These are phyloP conservation scores for Oligia strigilis DNA, from an alignment of 2,888 invertebrate species.

Conservation along the genomic window DNA sequence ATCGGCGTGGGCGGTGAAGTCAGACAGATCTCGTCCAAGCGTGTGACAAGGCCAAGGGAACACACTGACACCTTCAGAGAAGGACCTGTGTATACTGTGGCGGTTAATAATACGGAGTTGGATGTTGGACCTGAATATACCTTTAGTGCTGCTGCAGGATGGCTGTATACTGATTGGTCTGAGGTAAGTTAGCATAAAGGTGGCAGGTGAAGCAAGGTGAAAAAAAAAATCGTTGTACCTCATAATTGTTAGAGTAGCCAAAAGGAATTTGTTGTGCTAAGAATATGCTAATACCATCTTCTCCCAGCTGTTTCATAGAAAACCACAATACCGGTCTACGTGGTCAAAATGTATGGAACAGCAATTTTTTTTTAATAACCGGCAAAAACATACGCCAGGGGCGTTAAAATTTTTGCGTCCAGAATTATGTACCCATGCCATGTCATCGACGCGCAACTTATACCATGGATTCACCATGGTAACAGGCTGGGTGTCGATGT, in stretches of 20 bases:
- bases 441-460: not conserved
- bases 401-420: not conserved
- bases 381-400: too few relatives aligned
- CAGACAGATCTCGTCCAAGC: slow-evolving; percentile 74
- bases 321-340: too few relatives aligned
- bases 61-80: slow-evolving; percentile 82
- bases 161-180: slow-evolving; percentile 91
- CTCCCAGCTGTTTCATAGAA: not conserved
- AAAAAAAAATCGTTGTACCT: too few relatives aligned
- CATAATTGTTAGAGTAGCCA: not conserved
- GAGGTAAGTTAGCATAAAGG: slow-evolving; percentile 79
- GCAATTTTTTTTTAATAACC: not conserved
- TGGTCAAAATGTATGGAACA: too few relatives aligned
- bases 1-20: slow-evolving; percentile 65
- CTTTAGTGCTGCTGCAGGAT: slow-evolving; percentile 84
- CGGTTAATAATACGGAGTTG: slow-evolving; percentile 80
- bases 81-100: slow-evolving; percentile 84
- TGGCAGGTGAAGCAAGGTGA: too few relatives aligned
- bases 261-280: not conserved
- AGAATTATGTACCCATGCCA: not conserved
- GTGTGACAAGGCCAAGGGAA: slow-evolving; percentile 72
- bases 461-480: not conserved
- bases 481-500: not conserved
- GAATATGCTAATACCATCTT: not conserved
- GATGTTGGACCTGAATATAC: slow-evolving; percentile 85